phyloP scores from a whole-genome alignment of 2,113 vertebrate species.

The Piaya cayana region DNA sequence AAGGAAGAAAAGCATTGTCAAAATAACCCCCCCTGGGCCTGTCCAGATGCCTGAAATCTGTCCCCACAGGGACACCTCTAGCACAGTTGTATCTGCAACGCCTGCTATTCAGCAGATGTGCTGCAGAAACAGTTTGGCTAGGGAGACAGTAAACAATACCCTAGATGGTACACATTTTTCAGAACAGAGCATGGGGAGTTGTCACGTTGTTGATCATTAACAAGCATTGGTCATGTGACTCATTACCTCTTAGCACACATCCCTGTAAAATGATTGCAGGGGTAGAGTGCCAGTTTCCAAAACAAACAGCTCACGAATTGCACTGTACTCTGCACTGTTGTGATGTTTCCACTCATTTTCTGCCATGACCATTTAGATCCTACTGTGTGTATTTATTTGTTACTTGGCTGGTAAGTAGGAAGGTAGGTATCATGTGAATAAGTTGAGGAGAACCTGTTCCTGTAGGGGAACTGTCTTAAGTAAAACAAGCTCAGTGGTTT shows the following conservation, averaged over 20 bases:
- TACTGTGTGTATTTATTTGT: background rate
- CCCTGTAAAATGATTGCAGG: background rate
- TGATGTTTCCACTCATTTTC: background rate
- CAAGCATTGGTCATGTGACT: background rate
- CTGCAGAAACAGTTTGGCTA: background rate
- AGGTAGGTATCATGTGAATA: background rate
- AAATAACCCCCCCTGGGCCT: background rate
- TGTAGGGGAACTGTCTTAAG: background rate
- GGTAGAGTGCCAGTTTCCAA: background rate
- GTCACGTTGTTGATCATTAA: conserved; percentile 27
- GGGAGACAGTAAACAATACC: conserved; percentile 28
- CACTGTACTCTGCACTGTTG: background rate
- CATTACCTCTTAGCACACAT: background rate
- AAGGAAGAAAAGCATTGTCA: background rate
- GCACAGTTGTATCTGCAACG: background rate
- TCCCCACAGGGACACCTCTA: background rate
- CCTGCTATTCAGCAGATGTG: background rate
- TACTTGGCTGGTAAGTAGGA: background rate
- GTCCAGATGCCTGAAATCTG: background rate
- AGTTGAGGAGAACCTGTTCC: background rate
- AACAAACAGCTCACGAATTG: fast-evolving
- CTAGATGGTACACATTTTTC: background rate
- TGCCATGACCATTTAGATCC: background rate
- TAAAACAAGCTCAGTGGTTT: background rate
- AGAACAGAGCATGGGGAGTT: background rate